These are phyloP conservation scores for Branchipolynoe longqiensis DNA, from an alignment of 2,888 invertebrate species.

Conservation along the genomic window DNA sequence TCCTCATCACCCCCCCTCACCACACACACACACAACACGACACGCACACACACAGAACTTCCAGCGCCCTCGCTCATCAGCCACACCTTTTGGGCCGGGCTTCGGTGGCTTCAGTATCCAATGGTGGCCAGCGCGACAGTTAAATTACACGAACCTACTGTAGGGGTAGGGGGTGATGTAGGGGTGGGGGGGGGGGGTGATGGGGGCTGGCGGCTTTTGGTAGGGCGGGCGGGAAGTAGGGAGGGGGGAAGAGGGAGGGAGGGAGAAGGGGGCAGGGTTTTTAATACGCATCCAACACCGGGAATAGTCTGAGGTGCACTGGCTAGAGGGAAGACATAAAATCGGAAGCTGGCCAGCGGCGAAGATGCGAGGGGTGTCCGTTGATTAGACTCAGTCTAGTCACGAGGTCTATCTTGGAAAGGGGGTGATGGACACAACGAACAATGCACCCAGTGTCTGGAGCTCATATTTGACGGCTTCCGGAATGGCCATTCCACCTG, in stretches of 20 bases:
- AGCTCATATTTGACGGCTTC: no score
- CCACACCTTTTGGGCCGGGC: constrained; percentile 6
- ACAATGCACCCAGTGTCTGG: no score
- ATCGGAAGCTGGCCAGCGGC: not conserved
- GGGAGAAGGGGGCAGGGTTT: not conserved
- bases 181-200: constrained; percentile 1
- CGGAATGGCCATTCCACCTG: no score
- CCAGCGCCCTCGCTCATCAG: no score
- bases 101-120: not conserved
- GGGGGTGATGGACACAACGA: no score
- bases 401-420: no score
- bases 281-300: not conserved
- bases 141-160: constrained; percentile 6
- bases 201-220: not conserved
- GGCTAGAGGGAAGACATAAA: not conserved
- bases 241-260: not conserved
- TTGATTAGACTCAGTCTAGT: no score
- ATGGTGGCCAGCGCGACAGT: not conserved
- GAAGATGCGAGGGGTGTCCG: no score
- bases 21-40: no score
- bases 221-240: no score
- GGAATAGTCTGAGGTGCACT: not conserved
- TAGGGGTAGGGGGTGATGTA: not conserved
- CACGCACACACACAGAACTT: no score
- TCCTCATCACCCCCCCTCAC: no score